Evolutionary conservation across 2,113 vertebrate species (phyloP), one percentile per base, ranked within the genome.

Genomic region (Lamprologus ornatipinnis): DNA sequence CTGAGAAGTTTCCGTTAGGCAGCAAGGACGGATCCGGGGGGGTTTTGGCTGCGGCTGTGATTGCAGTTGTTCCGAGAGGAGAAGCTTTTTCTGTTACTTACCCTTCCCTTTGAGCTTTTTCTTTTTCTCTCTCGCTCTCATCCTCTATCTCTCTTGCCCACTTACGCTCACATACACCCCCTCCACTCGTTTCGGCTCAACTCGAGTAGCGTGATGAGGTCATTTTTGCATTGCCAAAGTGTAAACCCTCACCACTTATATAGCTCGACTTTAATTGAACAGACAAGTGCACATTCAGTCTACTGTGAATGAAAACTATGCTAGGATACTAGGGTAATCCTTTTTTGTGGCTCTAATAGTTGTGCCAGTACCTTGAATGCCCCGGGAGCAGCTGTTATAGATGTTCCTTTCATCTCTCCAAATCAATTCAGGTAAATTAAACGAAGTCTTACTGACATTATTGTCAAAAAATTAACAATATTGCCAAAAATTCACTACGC

Each of bases 1-100:
- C 90, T 93, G 93, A 89, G 88, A 93, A 92, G 85, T 94, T 92
- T 92, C 89, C 91, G 82, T 93, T 88, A 90, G 87, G 86, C 87
- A 83, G 60, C 26, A 82, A 75, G 86, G 91, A 90, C 68, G 42
- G 83, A 93, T 92, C 92, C 87, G 35, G 85, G 40, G 10, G 88
- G 91, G 42, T 54, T 89, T 91, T 93, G 92, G 94, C 91, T 91
- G 85, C 42, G 51, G 63, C 90, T 92, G 90, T 91, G 92, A 92
- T 91, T 93, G 93, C 93, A 94, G 94, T 93, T 90, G 92, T 93
- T 95, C 86, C 81, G 40, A 91, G 89, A 93, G 55, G 80, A 90
- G 89, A 90, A 83, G 91, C 91, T 90, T 92, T 91, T 90, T 83
- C 94, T 93, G 85, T 68, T 91, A 80, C 90, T 83, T 81, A 85